Evolutionary conservation across 2,888 invertebrate genomes (phyloP).

Genomic region (Anticlea derivata): DNA sequence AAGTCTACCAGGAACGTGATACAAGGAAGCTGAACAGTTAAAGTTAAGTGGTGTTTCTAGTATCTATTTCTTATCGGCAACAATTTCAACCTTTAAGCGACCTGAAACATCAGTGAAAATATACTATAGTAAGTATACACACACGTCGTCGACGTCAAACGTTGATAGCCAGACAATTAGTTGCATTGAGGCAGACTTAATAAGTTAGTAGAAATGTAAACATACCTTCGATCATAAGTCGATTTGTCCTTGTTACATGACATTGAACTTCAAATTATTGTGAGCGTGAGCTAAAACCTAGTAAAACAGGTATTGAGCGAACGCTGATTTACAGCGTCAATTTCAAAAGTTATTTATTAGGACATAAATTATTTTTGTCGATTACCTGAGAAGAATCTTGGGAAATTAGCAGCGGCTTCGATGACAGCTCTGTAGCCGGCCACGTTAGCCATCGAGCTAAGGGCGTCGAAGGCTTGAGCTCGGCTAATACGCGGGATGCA

Average conservation of each 20-base stretch:
- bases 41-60: too few relatives aligned
- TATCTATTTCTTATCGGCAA: too few relatives aligned
- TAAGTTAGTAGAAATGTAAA: too few relatives aligned
- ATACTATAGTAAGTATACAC: too few relatives aligned
- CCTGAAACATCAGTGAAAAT: conserved; percentile 16
- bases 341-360: neutral
- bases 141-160: too few relatives aligned
- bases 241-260: too few relatives aligned
- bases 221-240: too few relatives aligned
- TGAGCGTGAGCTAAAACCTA: neutral
- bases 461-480: conserved; percentile 95
- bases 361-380: neutral
- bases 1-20: too few relatives aligned
- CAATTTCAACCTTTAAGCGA: conserved; percentile 22
- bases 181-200: too few relatives aligned
- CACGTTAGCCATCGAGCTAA: conserved; percentile 96
- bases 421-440: conserved; percentile 94
- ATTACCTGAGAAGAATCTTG: conserved; percentile 94
- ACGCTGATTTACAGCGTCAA: neutral
- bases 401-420: conserved; percentile 94
- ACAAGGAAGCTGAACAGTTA: too few relatives aligned
- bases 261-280: conserved; percentile 13
- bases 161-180: too few relatives aligned
- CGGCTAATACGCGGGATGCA: conserved; percentile 94
- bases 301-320: conserved; percentile 9